Conservation (phyloP, 2,797 vertebrate species). For the Semotilus atromaculatus region DNA sequence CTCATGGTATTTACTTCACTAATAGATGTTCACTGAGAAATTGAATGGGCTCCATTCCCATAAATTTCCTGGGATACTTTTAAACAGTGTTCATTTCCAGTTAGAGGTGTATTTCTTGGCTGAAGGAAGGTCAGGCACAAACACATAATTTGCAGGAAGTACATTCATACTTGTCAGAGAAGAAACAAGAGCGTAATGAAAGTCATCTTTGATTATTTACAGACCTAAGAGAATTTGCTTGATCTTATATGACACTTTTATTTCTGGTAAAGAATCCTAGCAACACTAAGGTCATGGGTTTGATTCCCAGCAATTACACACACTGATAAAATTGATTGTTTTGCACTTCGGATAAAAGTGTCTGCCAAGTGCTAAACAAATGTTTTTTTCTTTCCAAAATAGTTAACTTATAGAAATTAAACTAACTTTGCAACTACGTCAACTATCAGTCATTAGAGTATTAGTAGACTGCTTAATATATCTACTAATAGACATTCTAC, state of each 20-base stretch:
- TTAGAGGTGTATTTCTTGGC: conserved; percentile 40
- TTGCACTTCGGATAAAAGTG: background rate
- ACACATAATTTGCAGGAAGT: conserved; percentile 21
- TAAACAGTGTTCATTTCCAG: conserved; percentile 43
- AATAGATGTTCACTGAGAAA: conserved; percentile 45
- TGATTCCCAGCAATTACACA: background rate
- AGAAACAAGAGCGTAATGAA: background rate
- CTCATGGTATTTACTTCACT: conserved; percentile 47
- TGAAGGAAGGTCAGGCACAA: conserved; percentile 34
- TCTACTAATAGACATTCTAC: no score
- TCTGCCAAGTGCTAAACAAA: background rate
- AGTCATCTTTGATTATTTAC: conserved; percentile 13
- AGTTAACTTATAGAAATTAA: no score
- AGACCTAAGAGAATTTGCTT: background rate
- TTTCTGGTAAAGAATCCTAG: background rate
- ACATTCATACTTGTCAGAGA: conserved; percentile 33
- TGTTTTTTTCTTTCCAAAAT: background rate
- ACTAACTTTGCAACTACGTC: background rate
- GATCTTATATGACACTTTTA: background rate
- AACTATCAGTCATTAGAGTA: background rate
- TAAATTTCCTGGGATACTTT: conserved; percentile 27
- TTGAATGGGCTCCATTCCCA: conserved; percentile 37
- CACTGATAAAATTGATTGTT: background rate
- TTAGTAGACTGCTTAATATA: no score
- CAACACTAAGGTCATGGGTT: no score